Base-by-base conservation (phyloP, 2,888 invertebrate genomes). In the Neoscelio sp. region DNA sequence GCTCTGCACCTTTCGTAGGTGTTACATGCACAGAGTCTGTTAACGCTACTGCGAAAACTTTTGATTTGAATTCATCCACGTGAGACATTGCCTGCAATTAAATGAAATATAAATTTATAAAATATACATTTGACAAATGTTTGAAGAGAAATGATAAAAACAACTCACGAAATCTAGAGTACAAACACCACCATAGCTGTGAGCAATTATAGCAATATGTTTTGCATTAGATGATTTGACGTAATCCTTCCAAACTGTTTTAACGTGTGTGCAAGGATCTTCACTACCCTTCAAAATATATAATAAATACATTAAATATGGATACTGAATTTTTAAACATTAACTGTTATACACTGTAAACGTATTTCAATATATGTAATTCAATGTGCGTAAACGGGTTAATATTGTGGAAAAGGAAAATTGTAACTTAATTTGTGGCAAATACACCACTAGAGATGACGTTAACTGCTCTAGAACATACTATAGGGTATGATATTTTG, bases 141-240 rank as follows among this genome's bases (percentile, higher is more conserved):
- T 20, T 18, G 17, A 18, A 33, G 13, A 5, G 10, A 70, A 42
- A 38, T 15, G 23, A 44, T 26, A 68, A 35, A 38, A 15, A 56
- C 5, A 50, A 85, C 87, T 89, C 87, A 93, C 94, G 89, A 96
- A 88, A 33, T 92, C 90, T 2, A 94, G 90, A 0, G 93, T 92
- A 6, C 95, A 92, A 7, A 93, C 92, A 10, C 96, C 96, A 1
- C 96, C 96, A 84, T 94, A 96, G 86, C 96, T 96, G 85, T 96
- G 96, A 0, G 95, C 96, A 6, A 96, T 93, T 60, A 96, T 93
- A 0, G 93, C 93, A 79, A 96, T 93, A 52, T 92, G 91, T 33
- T 92, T 90, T 0, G 95, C 94, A 70, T 92, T 91, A 0, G 93
- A 89, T 15, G 90, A 90, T 52, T 91, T 86, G 2, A 96, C 91